Evolutionary conservation across 1,140 invertebrate species (phyloP).

Genomic region (Nymphalis io): DNA sequence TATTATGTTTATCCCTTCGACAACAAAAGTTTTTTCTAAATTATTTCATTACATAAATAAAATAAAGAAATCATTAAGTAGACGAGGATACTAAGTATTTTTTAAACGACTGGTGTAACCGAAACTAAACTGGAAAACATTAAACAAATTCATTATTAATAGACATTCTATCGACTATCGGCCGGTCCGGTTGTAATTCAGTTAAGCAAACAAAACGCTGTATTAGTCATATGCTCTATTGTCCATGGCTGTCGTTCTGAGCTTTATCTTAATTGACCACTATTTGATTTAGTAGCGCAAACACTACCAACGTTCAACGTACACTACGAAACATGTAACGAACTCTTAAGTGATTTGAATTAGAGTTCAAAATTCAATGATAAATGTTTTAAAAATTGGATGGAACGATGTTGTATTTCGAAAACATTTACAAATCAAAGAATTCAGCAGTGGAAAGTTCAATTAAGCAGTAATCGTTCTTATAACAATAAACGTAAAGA

Average conservation of each 20-base stretch:
- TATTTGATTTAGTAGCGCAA: constrained; percentile 74
- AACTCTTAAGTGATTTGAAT: constrained; percentile 10
- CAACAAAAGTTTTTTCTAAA: no score
- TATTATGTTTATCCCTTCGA: no score
- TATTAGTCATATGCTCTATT: constrained; percentile 75
- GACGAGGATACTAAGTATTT: constrained; percentile 7
- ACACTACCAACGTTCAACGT: constrained; percentile 24
- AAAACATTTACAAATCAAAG: constrained; percentile 48
- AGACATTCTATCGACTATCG: constrained; percentile 56
- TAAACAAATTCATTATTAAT: constrained; percentile 53
- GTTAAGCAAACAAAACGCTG: constrained; percentile 71
- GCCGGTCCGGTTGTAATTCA: constrained; percentile 56
- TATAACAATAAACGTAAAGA: constrained; percentile 35
- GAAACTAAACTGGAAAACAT: constrained; percentile 27
- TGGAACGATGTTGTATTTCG: constrained; percentile 22
- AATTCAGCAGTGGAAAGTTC: constrained; percentile 42
- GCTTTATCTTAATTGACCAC: constrained; percentile 79
- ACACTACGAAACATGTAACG: constrained; percentile 7
- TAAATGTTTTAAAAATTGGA: neutral
- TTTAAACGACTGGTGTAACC: neutral
- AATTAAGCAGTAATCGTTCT: constrained; percentile 35
- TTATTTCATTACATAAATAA: no score
- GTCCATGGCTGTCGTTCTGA: constrained; percentile 67
- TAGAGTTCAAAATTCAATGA: constrained; percentile 31
- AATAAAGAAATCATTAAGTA: neutral